Percentiles rank a stretch among this genome's conserved stretches.
These are phyloP conservation scores for Lacerta agilis DNA, from an alignment of 2,797 vertebrate species.

Conservation along the genomic window DNA sequence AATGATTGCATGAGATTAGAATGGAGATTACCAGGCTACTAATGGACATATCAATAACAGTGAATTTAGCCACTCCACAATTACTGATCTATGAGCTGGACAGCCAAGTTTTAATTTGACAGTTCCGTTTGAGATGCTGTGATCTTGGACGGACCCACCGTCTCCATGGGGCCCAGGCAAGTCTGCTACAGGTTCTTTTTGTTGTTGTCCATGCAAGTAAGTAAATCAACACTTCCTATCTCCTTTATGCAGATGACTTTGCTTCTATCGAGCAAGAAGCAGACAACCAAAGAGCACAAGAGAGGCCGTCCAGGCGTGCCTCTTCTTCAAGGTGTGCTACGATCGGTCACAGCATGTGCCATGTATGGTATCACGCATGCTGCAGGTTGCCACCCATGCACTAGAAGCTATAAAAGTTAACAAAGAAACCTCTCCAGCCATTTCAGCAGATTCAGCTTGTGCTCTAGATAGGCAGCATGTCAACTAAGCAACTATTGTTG, in stretches of 20 bases:
- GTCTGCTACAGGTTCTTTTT: not conserved
- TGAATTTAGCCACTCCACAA: not conserved
- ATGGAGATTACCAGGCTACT: not conserved
- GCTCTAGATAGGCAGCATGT: not conserved
- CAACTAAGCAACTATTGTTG: fast-evolving
- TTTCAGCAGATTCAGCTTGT: not conserved
- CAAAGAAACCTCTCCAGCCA: not conserved
- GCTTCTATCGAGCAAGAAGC: not conserved
- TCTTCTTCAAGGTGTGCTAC: not conserved
- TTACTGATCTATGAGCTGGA: not conserved
- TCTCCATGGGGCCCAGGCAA: not conserved
- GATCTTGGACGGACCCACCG: too few species aligned
- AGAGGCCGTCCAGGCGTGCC: not conserved
- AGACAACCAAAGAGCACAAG: not conserved
- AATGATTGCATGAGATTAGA: not conserved
- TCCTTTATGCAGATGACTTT: not conserved
- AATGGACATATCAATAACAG: not conserved
- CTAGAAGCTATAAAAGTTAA: not conserved
- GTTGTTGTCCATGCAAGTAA: too few species aligned
- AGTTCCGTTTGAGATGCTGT: not conserved
- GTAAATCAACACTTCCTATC: too few species aligned
- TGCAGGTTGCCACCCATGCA: not conserved
- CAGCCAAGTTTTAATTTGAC: not conserved
- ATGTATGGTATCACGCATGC: not conserved
- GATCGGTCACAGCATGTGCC: not conserved